Evolutionary conservation across 2,888 invertebrate genomes (phyloP), one percentile per base, ranked within the genome.

Genomic region (Tridacna crocea): DNA sequence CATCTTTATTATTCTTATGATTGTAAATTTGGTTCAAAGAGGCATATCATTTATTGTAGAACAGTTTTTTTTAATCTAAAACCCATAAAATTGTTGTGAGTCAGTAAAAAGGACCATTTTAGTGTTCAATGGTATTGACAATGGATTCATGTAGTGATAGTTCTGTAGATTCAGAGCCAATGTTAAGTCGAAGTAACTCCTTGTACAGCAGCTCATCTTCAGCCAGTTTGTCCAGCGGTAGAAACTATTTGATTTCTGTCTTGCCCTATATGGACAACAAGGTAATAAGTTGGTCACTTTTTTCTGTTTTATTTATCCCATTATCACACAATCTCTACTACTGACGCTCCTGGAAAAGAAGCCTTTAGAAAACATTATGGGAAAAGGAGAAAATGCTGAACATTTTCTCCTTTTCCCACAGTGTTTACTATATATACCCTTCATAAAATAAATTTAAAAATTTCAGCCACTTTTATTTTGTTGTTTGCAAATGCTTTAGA

Each of bases 181-280:
- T 76, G 0, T 46, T 65, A 58, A 83, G 83, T 72, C 68, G 83
- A 60, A 83, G 83, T 83, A 83, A 80, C 63, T 83, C 83, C 15
- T 12, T 83, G 24, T 65, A 81, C 61, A 81, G 81, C 66, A 75
- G 66, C 47, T 22, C 26, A 15, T 76, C 82, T 3, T 77, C 76
- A 36, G 77, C 76, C n/a, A 72, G 82, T 46, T 24, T 22, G 36
- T 75, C 76, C 4, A 73, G 75, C 36, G 36, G 68, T 51, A 58
- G 61, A 51, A 75, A 77, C 27, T 85, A 78, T 76, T 65, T 82
- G n/a, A 68, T 85, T 8, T 79, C 82, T 22, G 61, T 82, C 60
- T 55, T 78, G 27, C 85, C 85, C 46, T 80, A 63, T 58, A 26
- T 78, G 58, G 78, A 80, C 26, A 73, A 75, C 70, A 61, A 76